Evolutionary conservation across 2,113 vertebrate species (phyloP).

Genomic region (Numida meleagris): DNA sequence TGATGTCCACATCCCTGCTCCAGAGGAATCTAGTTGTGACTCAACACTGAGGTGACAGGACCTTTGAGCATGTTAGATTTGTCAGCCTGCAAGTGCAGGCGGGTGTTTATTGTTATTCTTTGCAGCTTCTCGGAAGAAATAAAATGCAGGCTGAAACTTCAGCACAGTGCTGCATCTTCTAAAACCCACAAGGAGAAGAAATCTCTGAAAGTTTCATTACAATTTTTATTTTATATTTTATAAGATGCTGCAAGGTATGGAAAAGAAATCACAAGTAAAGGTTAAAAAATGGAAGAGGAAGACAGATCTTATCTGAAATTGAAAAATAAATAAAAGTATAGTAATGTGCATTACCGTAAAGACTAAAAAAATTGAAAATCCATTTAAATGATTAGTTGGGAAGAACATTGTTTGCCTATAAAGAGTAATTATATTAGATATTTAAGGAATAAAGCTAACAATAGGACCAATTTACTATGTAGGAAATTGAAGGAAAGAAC

Average conservation of each 20-base stretch:
- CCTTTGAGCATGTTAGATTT: slow-evolving; percentile 9
- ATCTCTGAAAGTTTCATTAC: slow-evolving; percentile 76
- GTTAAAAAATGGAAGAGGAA: slow-evolving; percentile 64
- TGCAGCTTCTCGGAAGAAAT: slow-evolving; percentile 60
- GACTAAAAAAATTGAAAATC: background rate
- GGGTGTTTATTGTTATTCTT: slow-evolving; percentile 67
- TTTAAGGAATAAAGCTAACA: background rate
- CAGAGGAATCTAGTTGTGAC: background rate
- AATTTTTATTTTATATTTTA: slow-evolving; percentile 79
- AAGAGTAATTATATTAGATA: background rate
- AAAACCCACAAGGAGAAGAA: slow-evolving; percentile 71
- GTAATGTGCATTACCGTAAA: background rate
- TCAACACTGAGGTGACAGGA: background rate
- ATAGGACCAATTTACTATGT: background rate
- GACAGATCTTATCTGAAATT: slow-evolving; percentile 21
- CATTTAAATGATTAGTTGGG: background rate
- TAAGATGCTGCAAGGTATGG: slow-evolving; percentile 68
- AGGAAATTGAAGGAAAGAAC: background rate
- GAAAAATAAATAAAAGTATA: slow-evolving; percentile 34
- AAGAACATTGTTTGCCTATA: background rate
- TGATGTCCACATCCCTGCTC: background rate
- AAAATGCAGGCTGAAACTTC: slow-evolving; percentile 66
- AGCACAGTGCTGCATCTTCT: slow-evolving; percentile 40
- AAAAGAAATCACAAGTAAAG: slow-evolving; percentile 70
- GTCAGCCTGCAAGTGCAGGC: slow-evolving; percentile 4